phyloP scores from a whole-genome alignment of 1,140 invertebrate species.

The Hylyphantes graminicola region DNA sequence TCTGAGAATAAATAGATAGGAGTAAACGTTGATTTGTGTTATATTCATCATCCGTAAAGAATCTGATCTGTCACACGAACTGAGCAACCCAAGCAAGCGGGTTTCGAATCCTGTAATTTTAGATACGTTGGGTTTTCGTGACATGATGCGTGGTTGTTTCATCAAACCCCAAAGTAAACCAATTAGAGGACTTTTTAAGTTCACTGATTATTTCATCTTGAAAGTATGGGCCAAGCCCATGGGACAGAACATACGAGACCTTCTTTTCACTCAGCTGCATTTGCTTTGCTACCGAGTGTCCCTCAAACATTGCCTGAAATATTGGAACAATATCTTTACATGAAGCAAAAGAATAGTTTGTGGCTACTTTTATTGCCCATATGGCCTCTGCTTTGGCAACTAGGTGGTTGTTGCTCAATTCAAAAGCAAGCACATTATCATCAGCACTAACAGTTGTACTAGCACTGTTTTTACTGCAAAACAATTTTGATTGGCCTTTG shows the following conservation, averaged over 20 bases:
- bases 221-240: slow-evolving; percentile 29
- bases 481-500: not conserved
- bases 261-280: slow-evolving; percentile 29
- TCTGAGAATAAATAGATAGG: too few relatives aligned
- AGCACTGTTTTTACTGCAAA: not conserved
- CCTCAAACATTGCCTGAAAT: slow-evolving; percentile 9
- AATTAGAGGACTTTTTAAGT: slow-evolving; percentile 7
- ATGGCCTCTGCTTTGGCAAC: not conserved
- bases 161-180: slow-evolving; percentile 8
- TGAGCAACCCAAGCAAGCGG: too few relatives aligned
- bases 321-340: slow-evolving; percentile 13
- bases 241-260: slow-evolving; percentile 4
- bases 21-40: too few relatives aligned
- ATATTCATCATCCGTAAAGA: too few relatives aligned
- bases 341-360: slow-evolving; percentile 10
- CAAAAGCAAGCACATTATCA: not conserved
- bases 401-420: not conserved
- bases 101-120: too few relatives aligned
- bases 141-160: slow-evolving; percentile 2
- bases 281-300: not conserved
- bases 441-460: not conserved
- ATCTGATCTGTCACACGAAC: too few relatives aligned
- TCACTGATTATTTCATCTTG: not conserved
- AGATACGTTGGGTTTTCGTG: too few relatives aligned
- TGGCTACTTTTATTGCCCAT: slow-evolving; percentile 4